A percentile compares a stretch with the other conserved stretches of the same genome.
Evolutionary conservation across 2,113 vertebrate species (phyloP).

Genomic region (Silurus meridionalis): DNA sequence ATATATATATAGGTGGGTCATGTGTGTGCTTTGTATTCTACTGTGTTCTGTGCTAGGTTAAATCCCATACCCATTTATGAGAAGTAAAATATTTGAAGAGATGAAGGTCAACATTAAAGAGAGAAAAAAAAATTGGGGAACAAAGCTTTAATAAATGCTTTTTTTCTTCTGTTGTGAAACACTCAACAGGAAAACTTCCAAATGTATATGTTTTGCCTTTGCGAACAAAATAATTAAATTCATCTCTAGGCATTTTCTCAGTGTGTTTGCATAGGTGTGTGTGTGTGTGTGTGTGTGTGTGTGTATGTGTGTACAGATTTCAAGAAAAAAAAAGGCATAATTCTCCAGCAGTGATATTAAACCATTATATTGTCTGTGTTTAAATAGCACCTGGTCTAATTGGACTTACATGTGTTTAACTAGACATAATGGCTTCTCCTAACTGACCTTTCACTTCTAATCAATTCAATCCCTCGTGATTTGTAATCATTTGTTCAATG

Average conservation of each 20-base stretch:
- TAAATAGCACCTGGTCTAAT: constrained; percentile 26
- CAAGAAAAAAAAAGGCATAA: constrained; percentile 9
- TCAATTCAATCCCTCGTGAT: neutral
- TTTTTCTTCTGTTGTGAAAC: constrained; percentile 11
- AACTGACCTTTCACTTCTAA: neutral
- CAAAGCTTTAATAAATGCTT: neutral
- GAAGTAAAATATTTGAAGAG: neutral
- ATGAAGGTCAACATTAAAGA: constrained; percentile 7
- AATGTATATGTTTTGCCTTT: constrained; percentile 9
- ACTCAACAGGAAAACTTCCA: neutral
- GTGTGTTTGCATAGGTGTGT: neutral
- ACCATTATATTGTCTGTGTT: constrained; percentile 25
- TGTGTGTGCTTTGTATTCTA: constrained; percentile 7
- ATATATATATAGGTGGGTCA: neutral
- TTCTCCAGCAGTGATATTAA: neutral
- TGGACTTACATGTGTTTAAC: constrained; percentile 14
- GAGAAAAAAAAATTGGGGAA: neutral
- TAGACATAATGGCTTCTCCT: constrained; percentile 14
- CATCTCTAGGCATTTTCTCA: neutral
- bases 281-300: neutral
- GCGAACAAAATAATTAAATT: neutral
- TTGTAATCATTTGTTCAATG: neutral
- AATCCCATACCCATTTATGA: neutral
- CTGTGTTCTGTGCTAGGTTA: neutral
- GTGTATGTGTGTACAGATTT: neutral